phyloP scores from a whole-genome alignment of 2,888 invertebrate genomes.

The Maniola hyperantus region DNA sequence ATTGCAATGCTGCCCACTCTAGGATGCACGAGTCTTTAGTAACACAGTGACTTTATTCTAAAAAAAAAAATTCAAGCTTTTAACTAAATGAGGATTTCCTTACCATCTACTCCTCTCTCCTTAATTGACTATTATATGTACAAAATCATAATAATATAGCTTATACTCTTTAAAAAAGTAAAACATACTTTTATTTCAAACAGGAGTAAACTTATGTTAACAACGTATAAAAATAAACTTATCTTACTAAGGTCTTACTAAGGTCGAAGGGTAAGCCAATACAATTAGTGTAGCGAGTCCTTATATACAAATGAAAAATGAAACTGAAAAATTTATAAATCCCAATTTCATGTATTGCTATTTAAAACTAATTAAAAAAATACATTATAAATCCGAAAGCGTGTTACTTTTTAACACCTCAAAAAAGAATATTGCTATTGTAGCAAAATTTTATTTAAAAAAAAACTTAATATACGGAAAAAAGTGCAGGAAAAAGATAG shows the following conservation, averaged over 20 bases:
- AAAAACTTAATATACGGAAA: too few species aligned
- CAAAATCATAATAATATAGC: conserved; percentile 28
- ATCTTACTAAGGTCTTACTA: background rate
- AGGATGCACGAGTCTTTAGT: conserved; percentile 3
- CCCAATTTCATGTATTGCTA: background rate
- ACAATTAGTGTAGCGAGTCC: background rate
- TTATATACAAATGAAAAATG: conserved; percentile 6
- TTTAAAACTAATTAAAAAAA: background rate
- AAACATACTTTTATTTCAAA: background rate
- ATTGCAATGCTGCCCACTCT: background rate
- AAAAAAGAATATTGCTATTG: too few species aligned
- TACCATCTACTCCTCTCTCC: conserved; percentile 28
- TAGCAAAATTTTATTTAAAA: too few species aligned
- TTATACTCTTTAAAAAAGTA: conserved; percentile 18
- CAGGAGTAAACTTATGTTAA: conserved; percentile 7
- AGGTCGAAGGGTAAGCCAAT: conserved; percentile 3
- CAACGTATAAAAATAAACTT: conserved; percentile 20
- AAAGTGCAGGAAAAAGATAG: too few species aligned
- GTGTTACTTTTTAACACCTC: too few species aligned
- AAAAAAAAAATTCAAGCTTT: conserved; percentile 33
- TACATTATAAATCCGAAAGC: background rate
- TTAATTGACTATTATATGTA: conserved; percentile 36
- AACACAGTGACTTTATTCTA: background rate
- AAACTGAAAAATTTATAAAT: background rate
- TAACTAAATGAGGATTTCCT: conserved; percentile 43